Conservation (phyloP, 2,113 vertebrate genomes). For the Pelmatolapia mariae region DNA sequence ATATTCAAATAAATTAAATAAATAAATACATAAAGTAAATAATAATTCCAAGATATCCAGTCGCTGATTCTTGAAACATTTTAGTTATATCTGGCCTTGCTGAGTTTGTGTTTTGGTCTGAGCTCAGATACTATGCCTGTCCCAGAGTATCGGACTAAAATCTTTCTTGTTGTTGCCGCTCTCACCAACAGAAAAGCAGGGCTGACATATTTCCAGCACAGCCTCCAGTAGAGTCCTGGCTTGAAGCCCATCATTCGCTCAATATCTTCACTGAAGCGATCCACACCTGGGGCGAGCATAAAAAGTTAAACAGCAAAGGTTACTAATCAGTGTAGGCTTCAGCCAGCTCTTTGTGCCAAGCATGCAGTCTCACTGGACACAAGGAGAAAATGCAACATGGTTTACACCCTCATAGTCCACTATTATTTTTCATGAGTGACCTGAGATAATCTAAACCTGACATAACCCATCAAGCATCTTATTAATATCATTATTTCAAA, state of each 20-base stretch:
- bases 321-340: not conserved
- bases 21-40: not conserved
- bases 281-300: constrained; percentile 81
- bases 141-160: not conserved
- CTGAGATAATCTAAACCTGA: not conserved
- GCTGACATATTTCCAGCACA: constrained; percentile 98
- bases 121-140: not conserved
- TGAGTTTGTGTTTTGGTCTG: not conserved
- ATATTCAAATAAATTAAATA: not conserved
- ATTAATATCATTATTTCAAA: not conserved
- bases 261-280: constrained; percentile 97
- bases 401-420: not conserved
- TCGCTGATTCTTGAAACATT: not conserved
- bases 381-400: not conserved
- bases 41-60: not conserved
- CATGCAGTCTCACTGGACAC: not conserved
- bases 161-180: not conserved
- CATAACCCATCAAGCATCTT: not conserved
- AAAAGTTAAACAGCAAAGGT: not conserved
- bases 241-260: constrained; percentile 97
- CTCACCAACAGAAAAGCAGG: constrained; percentile 93
- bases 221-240: constrained; percentile 97
- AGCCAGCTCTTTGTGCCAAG: not conserved
- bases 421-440: not conserved
- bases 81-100: not conserved